phyloP scores from a whole-genome alignment of 1,140 invertebrate genomes.

The Varroa destructor region DNA sequence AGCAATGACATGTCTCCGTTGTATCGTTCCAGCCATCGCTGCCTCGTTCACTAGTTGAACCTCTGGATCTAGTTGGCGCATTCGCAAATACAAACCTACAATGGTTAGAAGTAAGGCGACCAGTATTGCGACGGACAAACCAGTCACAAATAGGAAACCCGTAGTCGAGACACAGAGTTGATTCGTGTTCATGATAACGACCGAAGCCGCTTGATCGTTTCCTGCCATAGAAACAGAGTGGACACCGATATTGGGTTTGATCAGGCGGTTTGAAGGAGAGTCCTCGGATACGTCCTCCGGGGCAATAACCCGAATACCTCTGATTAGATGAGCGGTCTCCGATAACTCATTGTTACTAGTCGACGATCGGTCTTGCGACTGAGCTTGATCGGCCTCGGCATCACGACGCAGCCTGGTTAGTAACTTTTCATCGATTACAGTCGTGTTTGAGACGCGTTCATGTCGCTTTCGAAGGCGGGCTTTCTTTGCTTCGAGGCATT shows the following conservation, averaged over 20 bases:
- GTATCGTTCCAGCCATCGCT: conserved; percentile 15
- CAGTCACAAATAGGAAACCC: conserved; percentile 1
- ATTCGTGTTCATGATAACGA: conserved; percentile 25
- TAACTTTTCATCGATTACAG: not conserved
- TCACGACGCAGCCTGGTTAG: not conserved
- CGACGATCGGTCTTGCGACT: not conserved
- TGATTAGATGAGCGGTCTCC: conserved; percentile 21
- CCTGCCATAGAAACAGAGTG: not conserved
- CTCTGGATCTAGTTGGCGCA: conserved; percentile 13
- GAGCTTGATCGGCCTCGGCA: not conserved
- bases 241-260: too few relatives aligned
- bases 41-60: conserved; percentile 25
- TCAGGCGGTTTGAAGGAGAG: not conserved
- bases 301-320: conserved; percentile 20
- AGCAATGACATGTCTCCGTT: conserved; percentile 25
- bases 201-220: not conserved
- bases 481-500: conserved; percentile 22
- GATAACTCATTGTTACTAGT: not conserved
- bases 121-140: not conserved
- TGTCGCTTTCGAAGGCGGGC: conserved; percentile 15
- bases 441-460: conserved; percentile 10
- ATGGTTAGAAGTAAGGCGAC: conserved; percentile 16
- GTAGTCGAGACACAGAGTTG: conserved; percentile 22
- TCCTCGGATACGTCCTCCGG: conserved; percentile 18
- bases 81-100: conserved; percentile 7